These are phyloP conservation scores for Drosophila nikananu DNA, from an alignment of 1,140 invertebrate species.

Conservation along the genomic window DNA sequence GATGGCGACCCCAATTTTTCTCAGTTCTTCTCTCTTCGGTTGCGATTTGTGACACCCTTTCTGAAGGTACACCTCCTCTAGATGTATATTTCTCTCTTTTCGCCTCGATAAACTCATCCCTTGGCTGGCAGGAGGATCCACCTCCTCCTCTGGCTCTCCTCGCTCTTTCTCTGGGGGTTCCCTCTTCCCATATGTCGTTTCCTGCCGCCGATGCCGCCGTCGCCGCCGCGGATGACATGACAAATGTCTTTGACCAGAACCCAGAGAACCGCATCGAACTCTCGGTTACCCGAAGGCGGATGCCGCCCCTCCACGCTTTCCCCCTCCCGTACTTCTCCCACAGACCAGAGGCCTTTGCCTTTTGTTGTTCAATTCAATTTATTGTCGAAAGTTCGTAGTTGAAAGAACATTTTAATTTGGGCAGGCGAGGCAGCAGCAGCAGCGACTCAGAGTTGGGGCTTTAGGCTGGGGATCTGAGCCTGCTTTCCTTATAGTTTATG, in stretches of 20 bases:
- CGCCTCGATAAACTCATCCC: conserved; percentile 79
- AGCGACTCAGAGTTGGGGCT: conserved; percentile 19
- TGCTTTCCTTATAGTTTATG: conserved; percentile 82
- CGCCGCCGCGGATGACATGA: conserved; percentile 81
- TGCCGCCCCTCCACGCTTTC: background rate
- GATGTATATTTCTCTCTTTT: conserved; percentile 19
- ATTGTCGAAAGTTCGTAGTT: conserved; percentile 85
- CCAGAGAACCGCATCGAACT: conserved; percentile 49
- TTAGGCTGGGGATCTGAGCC: conserved; percentile 39
- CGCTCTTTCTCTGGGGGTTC: background rate
- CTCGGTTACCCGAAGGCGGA: conserved; percentile 33
- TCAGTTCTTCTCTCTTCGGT: conserved; percentile 17
- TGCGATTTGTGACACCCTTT: conserved; percentile 76
- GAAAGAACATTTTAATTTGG: conserved; percentile 85
- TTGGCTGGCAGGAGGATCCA: conserved; percentile 43
- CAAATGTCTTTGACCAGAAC: conserved; percentile 79
- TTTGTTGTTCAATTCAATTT: conserved; percentile 85
- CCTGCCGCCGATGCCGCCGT: conserved; percentile 54
- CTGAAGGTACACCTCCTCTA: conserved; percentile 26
- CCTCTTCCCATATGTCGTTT: conserved; percentile 68
- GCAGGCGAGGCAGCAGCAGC: conserved; percentile 23
- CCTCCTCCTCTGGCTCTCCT: conserved; percentile 16
- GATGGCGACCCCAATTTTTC: conserved; percentile 45
- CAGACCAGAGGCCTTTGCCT: conserved; percentile 32
- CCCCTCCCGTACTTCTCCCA: background rate